Evolutionary conservation across 35 echinoderm and acorn worm species (phyloP), one percentile per base, ranked within the genome.

Genomic region (Acanthaster planci): DNA sequence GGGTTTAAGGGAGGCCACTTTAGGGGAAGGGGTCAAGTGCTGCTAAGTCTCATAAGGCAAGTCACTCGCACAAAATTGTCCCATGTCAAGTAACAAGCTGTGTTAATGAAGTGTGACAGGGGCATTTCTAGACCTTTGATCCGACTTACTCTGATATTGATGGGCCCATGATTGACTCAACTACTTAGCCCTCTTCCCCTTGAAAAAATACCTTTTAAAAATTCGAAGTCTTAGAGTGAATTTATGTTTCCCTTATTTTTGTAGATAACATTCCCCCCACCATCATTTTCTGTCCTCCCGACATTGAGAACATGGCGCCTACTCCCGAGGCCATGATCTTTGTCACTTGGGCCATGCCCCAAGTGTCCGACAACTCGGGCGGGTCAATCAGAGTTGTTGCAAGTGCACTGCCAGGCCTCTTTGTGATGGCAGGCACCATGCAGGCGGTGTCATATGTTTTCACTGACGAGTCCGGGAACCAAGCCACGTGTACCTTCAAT

Each of bases 271-370:
- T 79, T 79, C 38, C 38, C 23, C 77, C 77, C 37, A 38, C 38
- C 15, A 38, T 79, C 21, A 12, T 9, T 36, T 40, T 40, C 38
- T 79, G 77, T 26, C 77, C 77, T 79, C 18, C 38, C 4, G 36
- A 79, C 37, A 79, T 79, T 38, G 38, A 31, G 64, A 34, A 26
- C 29, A 21, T 34, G 26, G 64, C 64, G 0, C 26, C 64, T 29
- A 34, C 22, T 14, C 23, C 26, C 34, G 23, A 21, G 14, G 64
- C 64, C 8, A 34, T 72, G 64, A 72, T 72, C 26, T 72, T 72
- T 72, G 89, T 91, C n/a, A 85, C 58, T 18, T 96, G 93, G 93
- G 37, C 54, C 38, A 55, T 87, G 76, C 93, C 93, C 14, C 91
- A 86, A 59, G 93, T 82, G 17, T 91, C 56, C 14, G 93, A 96